Evolutionary conservation across 1,140 invertebrate species (phyloP).

Genomic region (Hyles vespertilio): DNA sequence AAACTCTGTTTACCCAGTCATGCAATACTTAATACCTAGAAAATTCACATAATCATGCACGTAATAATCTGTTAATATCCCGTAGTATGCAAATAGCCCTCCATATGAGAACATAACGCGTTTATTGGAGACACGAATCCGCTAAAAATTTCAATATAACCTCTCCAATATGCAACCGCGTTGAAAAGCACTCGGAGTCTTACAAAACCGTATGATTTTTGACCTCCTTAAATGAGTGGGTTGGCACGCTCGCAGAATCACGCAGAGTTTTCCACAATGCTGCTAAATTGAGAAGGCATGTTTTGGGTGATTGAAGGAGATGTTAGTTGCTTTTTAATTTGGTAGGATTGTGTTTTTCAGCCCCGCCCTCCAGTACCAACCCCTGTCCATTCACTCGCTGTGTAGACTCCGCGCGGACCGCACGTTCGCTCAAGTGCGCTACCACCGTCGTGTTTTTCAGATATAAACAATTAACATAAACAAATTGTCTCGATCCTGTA

Average conservation of each 20-base stretch:
- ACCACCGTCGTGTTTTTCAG: conserved; percentile 23
- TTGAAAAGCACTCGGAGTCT: conserved; percentile 8
- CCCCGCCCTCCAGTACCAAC: conserved; percentile 46
- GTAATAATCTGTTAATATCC: conserved; percentile 1
- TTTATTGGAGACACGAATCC: conserved; percentile 18
- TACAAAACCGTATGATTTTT: conserved; percentile 4
- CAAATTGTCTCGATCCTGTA: conserved; percentile 20
- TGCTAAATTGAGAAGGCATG: conserved; percentile 21
- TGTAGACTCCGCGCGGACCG: conserved; percentile 26
- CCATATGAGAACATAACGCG: conserved; percentile 8
- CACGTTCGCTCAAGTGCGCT: conserved; percentile 13
- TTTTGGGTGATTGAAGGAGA: conserved; percentile 5
- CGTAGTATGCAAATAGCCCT: conserved; percentile 7
- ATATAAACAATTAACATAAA: conserved; percentile 26
- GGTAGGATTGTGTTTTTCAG: conserved; percentile 25
- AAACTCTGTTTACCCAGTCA: no score
- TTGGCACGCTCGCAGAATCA: conserved; percentile 27
- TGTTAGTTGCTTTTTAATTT: conserved; percentile 17
- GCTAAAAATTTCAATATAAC: conserved; percentile 29
- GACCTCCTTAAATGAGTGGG: conserved; percentile 27
- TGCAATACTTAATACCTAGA: no score
- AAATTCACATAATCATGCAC: no score
- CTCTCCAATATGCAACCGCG: conserved; percentile 13
- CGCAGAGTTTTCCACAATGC: conserved; percentile 34
- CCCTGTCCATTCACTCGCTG: conserved; percentile 54